phyloP scores from a whole-genome alignment of 1,140 invertebrate genomes.

The Pygmarrhopalites habei region DNA sequence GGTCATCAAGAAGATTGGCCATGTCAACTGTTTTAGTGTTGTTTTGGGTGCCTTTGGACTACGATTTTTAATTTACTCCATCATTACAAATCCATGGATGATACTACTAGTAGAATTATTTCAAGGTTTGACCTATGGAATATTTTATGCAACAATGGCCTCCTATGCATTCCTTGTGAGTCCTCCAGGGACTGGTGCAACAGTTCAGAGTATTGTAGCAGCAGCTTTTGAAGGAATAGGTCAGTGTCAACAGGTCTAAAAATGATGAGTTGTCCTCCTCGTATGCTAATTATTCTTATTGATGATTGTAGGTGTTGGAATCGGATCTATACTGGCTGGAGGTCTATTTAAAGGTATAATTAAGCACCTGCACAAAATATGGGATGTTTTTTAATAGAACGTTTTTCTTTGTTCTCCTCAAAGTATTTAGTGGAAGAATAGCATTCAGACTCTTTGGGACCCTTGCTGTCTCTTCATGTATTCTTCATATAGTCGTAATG shows the following conservation, averaged over 20 bases:
- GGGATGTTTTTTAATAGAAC: too few species aligned
- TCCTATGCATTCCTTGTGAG: conserved; percentile 67
- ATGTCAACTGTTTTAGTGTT: conserved; percentile 70
- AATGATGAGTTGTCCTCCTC: neutral
- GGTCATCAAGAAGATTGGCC: conserved; percentile 73
- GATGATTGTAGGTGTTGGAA: conserved; percentile 58
- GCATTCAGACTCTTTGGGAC: conserved; percentile 64
- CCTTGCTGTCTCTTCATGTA: conserved; percentile 54
- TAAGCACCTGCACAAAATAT: too few species aligned
- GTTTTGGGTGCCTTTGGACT: conserved; percentile 66
- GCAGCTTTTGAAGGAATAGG: conserved; percentile 78
- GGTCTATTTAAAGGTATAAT: too few species aligned
- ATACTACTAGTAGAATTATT: conserved; percentile 61
- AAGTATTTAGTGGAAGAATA: conserved; percentile 52
- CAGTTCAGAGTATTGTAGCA: conserved; percentile 73
- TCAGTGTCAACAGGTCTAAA: conserved; percentile 39
- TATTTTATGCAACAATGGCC: conserved; percentile 77
- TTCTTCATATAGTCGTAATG: conserved; percentile 55
- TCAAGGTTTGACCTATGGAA: conserved; percentile 78
- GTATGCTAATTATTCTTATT: conserved; percentile 3
- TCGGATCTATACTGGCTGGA: conserved; percentile 67
- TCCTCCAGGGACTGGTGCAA: conserved; percentile 74
- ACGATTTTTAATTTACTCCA: conserved; percentile 74
- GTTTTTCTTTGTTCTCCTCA: conserved; percentile 55
- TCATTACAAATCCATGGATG: conserved; percentile 70